Percentiles rank a stretch among this genome's conserved stretches.
These are phyloP conservation scores for Cossypha heuglini DNA, from an alignment of 2,797 vertebrate genomes.

Conservation along the genomic window DNA sequence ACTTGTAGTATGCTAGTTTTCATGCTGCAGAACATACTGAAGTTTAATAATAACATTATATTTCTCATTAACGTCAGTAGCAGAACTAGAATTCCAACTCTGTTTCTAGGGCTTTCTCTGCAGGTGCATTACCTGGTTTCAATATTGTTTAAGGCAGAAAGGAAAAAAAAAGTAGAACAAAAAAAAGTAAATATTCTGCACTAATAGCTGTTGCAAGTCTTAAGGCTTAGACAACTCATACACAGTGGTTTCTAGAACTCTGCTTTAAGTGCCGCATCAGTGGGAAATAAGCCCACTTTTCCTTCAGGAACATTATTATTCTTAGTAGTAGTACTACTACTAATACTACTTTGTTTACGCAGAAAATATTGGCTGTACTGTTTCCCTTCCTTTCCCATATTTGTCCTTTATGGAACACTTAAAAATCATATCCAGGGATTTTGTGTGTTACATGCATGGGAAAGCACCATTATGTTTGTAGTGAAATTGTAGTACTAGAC, in stretches of 20 bases:
- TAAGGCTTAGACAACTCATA: neutral
- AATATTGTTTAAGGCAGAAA: neutral
- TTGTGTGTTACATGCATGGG: neutral
- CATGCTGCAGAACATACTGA: neutral
- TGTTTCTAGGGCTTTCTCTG: neutral
- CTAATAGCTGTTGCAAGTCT: neutral
- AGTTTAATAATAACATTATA: constrained; percentile 5
- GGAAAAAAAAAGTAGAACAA: neutral
- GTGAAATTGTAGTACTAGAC: neutral
- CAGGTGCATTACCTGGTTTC: neutral
- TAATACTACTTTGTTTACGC: neutral
- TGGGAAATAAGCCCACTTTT: neutral
- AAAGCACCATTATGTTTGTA: neutral
- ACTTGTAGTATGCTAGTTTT: neutral
- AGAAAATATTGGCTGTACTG: neutral
- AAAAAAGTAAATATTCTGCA: neutral
- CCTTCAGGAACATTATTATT: neutral
- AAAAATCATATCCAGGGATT: neutral
- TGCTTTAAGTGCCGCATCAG: neutral
- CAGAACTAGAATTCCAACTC: neutral
- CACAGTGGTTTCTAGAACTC: neutral
- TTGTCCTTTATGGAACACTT: constrained; percentile 3
- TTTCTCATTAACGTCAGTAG: constrained; percentile 1
- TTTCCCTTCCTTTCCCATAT: neutral
- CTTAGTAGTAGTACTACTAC: neutral